Base-by-base conservation (phyloP, 2,113 vertebrate genomes). In the Etheostoma spectabile region DNA sequence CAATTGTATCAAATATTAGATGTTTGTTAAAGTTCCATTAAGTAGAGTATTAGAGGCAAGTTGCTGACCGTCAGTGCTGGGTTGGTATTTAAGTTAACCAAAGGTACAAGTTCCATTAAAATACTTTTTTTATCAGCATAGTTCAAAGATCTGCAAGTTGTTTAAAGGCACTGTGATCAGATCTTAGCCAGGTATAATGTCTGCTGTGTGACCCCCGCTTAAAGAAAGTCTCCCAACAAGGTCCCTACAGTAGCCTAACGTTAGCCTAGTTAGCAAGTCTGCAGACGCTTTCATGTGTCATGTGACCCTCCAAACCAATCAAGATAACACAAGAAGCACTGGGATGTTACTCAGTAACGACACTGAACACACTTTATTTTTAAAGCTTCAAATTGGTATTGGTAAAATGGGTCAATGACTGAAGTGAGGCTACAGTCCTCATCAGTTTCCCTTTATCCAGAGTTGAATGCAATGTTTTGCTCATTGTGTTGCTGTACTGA, bases 31-130 rank as follows among this genome's bases (percentile, higher is more conserved):
- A 24, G 62, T 45, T 68, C 69, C 0, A 0, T 22, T 21, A 65
- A 52, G 66, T 73, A 22, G 62, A 45, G 55, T 13, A 30, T 45
- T 18, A 33, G 24, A 45, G 5, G 61, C 16, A 24, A 67, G 30
- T 42, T 30, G 51, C 18, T 55, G 64, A 59, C 24, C 21, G 16
- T 64, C 33, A 35, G 18, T 80, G 56, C 74, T 80, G 48, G 35
- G 56, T 86, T 77, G 56, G 75, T 87, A 78, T 75, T 80, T 72
- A 86, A 81, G 74, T 86, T 93, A 87, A 90, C 93, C 89, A 93
- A 93, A 93, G 80, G 67, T 77, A 49, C 33, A 77, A 56, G 49
- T 89, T 77, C 80, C 46, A 60, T 80, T 64, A 82, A 83, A 71
- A 82, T 22, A 33, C 45, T 79, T 59, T 42, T 27, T 62, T 73